Percentiles rank a stretch among this genome's conserved stretches.
phyloP scores from a whole-genome alignment of 2,113 vertebrate genomes.

The Stegostoma tigrinum region DNA sequence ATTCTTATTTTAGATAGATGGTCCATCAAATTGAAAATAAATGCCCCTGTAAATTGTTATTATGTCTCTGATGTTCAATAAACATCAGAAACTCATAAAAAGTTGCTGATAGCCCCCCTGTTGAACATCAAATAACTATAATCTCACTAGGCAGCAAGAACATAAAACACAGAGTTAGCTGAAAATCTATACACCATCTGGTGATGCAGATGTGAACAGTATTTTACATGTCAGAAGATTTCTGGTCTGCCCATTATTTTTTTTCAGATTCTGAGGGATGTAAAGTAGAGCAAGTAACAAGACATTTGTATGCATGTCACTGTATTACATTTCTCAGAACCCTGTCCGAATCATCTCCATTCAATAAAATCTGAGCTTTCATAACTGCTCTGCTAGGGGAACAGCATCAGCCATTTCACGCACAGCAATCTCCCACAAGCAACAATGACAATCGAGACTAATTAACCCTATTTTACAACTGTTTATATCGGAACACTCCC shows the following conservation, averaged over 20 bases:
- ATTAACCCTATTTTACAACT: neutral
- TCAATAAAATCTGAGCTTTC: slow-evolving; percentile 1
- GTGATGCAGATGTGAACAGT: slow-evolving; percentile 34
- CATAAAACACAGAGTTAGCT: slow-evolving; percentile 24
- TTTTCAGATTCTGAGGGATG: neutral
- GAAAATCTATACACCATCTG: slow-evolving; percentile 36
- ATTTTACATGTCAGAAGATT: slow-evolving; percentile 33
- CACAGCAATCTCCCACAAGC: neutral
- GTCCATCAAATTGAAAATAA: slow-evolving; percentile 20
- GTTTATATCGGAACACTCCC: neutral
- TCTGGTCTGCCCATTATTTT: slow-evolving; percentile 17
- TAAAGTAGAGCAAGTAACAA: neutral
- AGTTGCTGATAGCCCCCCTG: slow-evolving; percentile 33
- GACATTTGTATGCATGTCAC: neutral
- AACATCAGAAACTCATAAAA: slow-evolving; percentile 28
- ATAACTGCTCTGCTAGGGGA: neutral
- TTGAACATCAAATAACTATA: slow-evolving; percentile 33
- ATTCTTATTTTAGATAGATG: neutral
- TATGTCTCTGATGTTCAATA: slow-evolving; percentile 29
- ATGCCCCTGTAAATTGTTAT: slow-evolving; percentile 28
- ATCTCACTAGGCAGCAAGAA: slow-evolving; percentile 5
- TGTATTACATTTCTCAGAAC: neutral
- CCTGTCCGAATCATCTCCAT: neutral
- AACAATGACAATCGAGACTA: neutral
- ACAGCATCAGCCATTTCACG: neutral